Conservation (phyloP, 2,797 vertebrate species). For the Danio aesculapii region DNA sequence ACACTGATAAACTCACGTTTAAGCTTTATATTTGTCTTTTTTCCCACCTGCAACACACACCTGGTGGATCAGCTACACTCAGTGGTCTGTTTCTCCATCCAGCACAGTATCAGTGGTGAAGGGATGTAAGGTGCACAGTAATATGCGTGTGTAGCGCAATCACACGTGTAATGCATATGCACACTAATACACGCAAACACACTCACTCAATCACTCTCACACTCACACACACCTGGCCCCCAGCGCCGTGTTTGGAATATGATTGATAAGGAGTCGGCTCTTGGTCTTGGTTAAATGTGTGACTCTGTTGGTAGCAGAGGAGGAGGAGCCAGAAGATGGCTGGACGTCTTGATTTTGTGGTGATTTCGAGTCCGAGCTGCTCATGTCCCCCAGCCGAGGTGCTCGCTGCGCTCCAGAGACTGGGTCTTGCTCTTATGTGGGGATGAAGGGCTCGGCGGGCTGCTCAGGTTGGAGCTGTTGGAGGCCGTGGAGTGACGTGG, state of each 20-base stretch:
- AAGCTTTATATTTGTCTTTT: constrained; percentile 24
- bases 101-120: constrained; percentile 39
- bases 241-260: constrained; percentile 12
- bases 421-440: constrained; percentile 96
- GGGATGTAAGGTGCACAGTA: constrained; percentile 29
- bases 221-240: constrained; percentile 26
- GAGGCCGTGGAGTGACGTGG: constrained; percentile 96
- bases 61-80: constrained; percentile 7
- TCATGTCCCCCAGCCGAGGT: constrained; percentile 95
- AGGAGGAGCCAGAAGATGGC: constrained; percentile 16
- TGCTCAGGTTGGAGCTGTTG: constrained; percentile 99
- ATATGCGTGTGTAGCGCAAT: constrained; percentile 54
- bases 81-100: background rate
- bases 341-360: constrained; percentile 42
- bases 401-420: constrained; percentile 94
- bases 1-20: constrained; percentile 14
- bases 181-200: constrained; percentile 44
- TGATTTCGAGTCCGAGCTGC: constrained; percentile 11
- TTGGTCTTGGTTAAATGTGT: constrained; percentile 7
- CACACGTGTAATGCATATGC: constrained; percentile 53
- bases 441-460: constrained; percentile 93
- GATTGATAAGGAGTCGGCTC: background rate
- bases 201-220: constrained; percentile 46
- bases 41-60: background rate
- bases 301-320: background rate